Evolutionary conservation across 1,140 invertebrate species (phyloP), one percentile per base, ranked within the genome.

Genomic region (Euwallacea fornicatus): DNA sequence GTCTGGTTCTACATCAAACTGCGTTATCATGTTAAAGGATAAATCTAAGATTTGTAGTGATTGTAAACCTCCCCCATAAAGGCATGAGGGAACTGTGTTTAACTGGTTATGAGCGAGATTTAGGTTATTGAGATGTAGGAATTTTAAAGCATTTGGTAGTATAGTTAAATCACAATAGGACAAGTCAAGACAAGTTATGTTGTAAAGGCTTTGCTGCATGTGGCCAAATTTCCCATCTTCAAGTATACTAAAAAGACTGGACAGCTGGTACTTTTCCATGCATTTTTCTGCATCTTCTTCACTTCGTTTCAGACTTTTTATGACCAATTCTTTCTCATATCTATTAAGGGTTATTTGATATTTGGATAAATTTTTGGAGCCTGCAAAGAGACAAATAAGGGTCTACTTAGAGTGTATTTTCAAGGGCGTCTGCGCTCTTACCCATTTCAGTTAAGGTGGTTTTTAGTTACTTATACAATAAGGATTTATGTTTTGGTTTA

Each of bases 81-180:
- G 44, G 42, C 71, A 72, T 13, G n/a, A 33, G 8, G 71, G 71
- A 1, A 68, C 43, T 44, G 41, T 13, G 2, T 43, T 67, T 8
- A 72, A 53, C 42, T 68, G 43, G 53, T 72, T 72, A 42, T 68
- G 41, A 7, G 71, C 67, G 15, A 72, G n/a, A 63, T 72, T 72
- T 2, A 72, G 41, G n/a, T 13, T 43, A 2, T 59, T 56, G 42
- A 72, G 42, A 11, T 9, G 54, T 6, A 59, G 53, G 6, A 64
- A n/a, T 47, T 63, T 42, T 16, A 72, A 50, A 11, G 10, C 11
- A 15, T 55, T 46, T 50, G 64, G 71, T 33, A 72, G 59, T 16
- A 47, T 50, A 9, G 21, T 43, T 64, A 72, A 56, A 63, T 47
- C 41, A 59, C 71, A 72, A 42, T 68, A 7, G 9, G 65, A 63